Percentiles rank a stretch among this genome's conserved stretches.
These are phyloP conservation scores for Xiphophorus couchianus DNA, from an alignment of 2,113 vertebrate species.

Conservation along the genomic window DNA sequence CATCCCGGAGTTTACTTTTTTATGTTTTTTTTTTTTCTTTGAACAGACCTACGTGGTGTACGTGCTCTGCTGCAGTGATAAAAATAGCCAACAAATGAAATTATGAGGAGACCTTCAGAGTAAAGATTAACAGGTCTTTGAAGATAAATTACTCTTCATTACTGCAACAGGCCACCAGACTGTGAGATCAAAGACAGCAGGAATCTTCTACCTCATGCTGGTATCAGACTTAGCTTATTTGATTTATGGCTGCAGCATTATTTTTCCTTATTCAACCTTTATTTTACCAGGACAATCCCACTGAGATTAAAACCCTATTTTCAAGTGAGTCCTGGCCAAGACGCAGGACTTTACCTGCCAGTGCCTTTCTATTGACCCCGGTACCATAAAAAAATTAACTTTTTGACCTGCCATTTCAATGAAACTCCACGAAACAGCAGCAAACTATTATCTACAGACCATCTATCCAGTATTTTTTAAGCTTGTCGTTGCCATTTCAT, in stretches of 20 bases:
- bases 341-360: no score
- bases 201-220: not conserved
- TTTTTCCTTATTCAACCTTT: no score
- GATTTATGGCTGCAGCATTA: conserved; percentile 42
- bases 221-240: conserved; percentile 25
- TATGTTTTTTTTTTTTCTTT: not conserved
- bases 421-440: conserved; percentile 1
- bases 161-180: conserved; percentile 43
- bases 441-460: conserved; percentile 7
- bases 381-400: conserved; percentile 24
- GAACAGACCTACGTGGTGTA: no score
- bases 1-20: no score
- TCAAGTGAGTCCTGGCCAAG: no score
- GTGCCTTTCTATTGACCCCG: not conserved
- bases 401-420: conserved; percentile 22
- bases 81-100: conserved; percentile 54
- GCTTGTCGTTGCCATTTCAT: not conserved
- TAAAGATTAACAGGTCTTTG: conserved; percentile 22
- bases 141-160: conserved; percentile 31
- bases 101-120: conserved; percentile 35
- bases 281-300: no score
- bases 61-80: conserved; percentile 17
- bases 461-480: conserved; percentile 14
- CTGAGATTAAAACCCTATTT: no score
- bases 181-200: conserved; percentile 43